phyloP scores from a whole-genome alignment of 2,888 invertebrate genomes.

The Drosophila pseudotalamancana region DNA sequence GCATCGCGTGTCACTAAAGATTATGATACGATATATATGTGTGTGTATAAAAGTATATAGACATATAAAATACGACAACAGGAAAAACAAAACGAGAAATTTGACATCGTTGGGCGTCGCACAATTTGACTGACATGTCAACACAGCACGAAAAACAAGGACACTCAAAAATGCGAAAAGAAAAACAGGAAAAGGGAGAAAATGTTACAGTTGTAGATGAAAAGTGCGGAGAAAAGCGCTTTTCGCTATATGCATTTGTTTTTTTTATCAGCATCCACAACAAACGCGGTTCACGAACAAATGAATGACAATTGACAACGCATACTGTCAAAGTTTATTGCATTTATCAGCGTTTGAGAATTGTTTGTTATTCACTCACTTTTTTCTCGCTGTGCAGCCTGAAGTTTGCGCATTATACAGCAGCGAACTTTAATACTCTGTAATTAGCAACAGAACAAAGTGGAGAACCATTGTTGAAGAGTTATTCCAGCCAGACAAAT shows the following conservation, averaged over 20 bases:
- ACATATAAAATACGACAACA: constrained; percentile 32
- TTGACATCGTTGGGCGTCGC: constrained; percentile 42
- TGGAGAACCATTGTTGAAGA: too few relatives aligned
- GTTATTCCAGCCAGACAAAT: constrained; percentile 35
- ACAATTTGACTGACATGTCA: constrained; percentile 76
- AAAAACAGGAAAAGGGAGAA: not conserved
- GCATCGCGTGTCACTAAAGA: constrained; percentile 78
- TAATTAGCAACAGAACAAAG: constrained; percentile 30
- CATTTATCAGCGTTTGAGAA: constrained; percentile 58
- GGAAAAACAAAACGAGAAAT: constrained; percentile 43
- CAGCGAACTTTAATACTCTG: constrained; percentile 29
- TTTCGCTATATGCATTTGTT: constrained; percentile 54
- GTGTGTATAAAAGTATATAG: constrained; percentile 41
- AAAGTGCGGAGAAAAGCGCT: constrained; percentile 12
- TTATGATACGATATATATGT: constrained; percentile 71
- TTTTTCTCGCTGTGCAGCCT: not conserved
- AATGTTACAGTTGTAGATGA: constrained; percentile 5
- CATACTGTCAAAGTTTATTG: constrained; percentile 68
- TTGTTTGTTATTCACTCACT: constrained; percentile 13
- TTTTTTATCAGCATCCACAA: constrained; percentile 56
- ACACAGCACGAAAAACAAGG: constrained; percentile 20
- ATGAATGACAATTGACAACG: constrained; percentile 52
- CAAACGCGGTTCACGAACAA: constrained; percentile 19
- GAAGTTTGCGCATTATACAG: constrained; percentile 22
- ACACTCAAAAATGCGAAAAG: constrained; percentile 3